Conservation (phyloP, 2,888 invertebrate genomes). For the Hedychridium roseum region DNA sequence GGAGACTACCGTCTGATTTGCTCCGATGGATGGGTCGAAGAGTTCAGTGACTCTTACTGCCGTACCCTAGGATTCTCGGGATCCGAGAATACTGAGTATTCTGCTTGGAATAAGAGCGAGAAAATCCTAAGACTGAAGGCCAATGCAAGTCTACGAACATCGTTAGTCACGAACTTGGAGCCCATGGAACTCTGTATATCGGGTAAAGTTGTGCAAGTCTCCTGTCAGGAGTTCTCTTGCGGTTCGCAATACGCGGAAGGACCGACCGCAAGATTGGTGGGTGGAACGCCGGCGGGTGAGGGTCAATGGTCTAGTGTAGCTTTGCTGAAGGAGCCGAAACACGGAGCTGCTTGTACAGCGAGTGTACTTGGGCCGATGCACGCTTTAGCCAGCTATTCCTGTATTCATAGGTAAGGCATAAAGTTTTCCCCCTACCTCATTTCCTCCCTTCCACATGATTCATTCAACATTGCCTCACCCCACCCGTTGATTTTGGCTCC, state of each 20-base stretch:
- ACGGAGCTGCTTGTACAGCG: slow-evolving; percentile 59
- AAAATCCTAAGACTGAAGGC: slow-evolving; percentile 60
- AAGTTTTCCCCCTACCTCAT: neutral
- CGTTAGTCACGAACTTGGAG: slow-evolving; percentile 64
- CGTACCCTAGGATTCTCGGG: slow-evolving; percentile 67
- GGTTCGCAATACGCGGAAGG: slow-evolving; percentile 53
- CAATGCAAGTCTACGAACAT: slow-evolving; percentile 45
- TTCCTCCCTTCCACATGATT: neutral
- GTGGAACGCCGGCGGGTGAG: slow-evolving; percentile 64
- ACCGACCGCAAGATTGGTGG: slow-evolving; percentile 64
- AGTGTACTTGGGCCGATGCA: slow-evolving; percentile 61
- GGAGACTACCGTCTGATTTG: slow-evolving; percentile 65
- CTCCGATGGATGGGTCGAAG: slow-evolving; percentile 66
- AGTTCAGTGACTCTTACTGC: slow-evolving; percentile 68
- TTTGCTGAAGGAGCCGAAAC: slow-evolving; percentile 60
- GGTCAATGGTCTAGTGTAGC: slow-evolving; percentile 70
- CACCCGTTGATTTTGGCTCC: no score
- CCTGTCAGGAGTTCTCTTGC: slow-evolving; percentile 67
- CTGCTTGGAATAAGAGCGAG: slow-evolving; percentile 62
- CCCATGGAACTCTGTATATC: slow-evolving; percentile 61
- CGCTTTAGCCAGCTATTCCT: slow-evolving; percentile 61
- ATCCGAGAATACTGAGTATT: slow-evolving; percentile 62
- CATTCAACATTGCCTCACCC: no score
- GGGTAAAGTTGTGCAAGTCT: slow-evolving; percentile 64
- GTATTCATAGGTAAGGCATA: slow-evolving; percentile 53